Base-by-base conservation (phyloP, 2,113 vertebrate species). In the Thymallus thymallus region DNA sequence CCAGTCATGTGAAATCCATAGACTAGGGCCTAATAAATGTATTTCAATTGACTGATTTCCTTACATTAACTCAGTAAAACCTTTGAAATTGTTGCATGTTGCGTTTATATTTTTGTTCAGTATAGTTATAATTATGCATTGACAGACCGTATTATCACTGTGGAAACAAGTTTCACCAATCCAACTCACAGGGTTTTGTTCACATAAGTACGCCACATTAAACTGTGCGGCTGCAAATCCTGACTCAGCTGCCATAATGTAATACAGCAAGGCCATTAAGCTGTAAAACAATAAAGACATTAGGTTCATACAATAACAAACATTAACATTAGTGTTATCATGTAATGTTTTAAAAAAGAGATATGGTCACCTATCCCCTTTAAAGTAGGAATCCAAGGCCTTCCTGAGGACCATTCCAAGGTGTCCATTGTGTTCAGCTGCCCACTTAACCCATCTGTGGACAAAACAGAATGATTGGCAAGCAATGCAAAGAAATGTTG, bases 381-480 rank as follows among this genome's bases (percentile, higher is more conserved):
- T 84, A 9, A 94, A 85, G 79, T 94, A 91, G 6, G 85, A 91
- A 71, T 93, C 88, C 81, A 95, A 77, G n/a, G 88, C 91, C 72
- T 84, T 93, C 29, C 91, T 78, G 35, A 95, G 75, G 62, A 91
- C 46, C 3, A 73, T 84, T 71, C 94, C 94, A 67, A 95, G 87
- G 86, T 93, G 89, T 35, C 94, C 94, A 6, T 93, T 94, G 78
- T 93, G 91, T 76, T 95, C 93, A 14, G 89, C 89, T 1, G 87
- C 90, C 94, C 93, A 94, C 77, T 94, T 94, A 1, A 75, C 85
- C 92, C 91, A 94, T 73, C 94, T 95, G 79, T 35, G 83, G 66
- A 55, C 5, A 73, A 74, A 73, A 64, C 4, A 46, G 55, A 85
- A 14, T 4, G n/a, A 1, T 48, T 7, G 20, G 10, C 20, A 23